phyloP scores from a whole-genome alignment of 2,888 invertebrate species.

The Tanytarsus gracilentus region DNA sequence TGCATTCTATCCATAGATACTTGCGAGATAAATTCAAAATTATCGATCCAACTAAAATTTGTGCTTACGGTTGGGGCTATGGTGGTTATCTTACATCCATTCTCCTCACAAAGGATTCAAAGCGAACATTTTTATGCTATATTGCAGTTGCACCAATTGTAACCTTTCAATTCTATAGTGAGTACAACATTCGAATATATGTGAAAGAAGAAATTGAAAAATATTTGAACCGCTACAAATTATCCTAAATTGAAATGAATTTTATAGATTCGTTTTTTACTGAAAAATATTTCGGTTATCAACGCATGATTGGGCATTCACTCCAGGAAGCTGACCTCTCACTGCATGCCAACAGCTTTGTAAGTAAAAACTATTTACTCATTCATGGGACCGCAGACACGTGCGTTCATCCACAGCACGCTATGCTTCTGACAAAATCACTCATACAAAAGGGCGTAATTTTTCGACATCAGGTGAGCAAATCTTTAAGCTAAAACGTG shows the following conservation, averaged over 20 bases:
- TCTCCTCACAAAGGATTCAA: slow-evolving; percentile 65
- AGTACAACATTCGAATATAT: slow-evolving; percentile 36
- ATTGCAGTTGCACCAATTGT: slow-evolving; percentile 81
- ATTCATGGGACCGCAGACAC: slow-evolving; percentile 81
- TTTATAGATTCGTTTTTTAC: slow-evolving; percentile 74
- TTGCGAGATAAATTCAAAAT: slow-evolving; percentile 70
- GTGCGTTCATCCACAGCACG: slow-evolving; percentile 78
- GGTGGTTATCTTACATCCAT: slow-evolving; percentile 79
- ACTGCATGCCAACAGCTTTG: slow-evolving; percentile 67
- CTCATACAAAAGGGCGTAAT: slow-evolving; percentile 70
- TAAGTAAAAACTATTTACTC: slow-evolving; percentile 54
- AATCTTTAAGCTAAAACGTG: background rate
- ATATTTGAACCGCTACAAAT: too few species aligned
- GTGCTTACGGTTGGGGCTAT: slow-evolving; percentile 78
- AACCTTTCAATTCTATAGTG: slow-evolving; percentile 71
- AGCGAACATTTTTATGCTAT: slow-evolving; percentile 72
- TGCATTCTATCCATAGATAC: slow-evolving; percentile 46
- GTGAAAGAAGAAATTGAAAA: background rate
- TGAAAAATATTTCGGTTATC: slow-evolving; percentile 79
- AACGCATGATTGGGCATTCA: slow-evolving; percentile 57
- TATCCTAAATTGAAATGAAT: too few species aligned
- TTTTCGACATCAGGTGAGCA: slow-evolving; percentile 72
- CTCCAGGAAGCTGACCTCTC: slow-evolving; percentile 71
- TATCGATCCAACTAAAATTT: slow-evolving; percentile 70
- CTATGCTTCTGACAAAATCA: slow-evolving; percentile 73